Base-by-base conservation (phyloP, 2,888 invertebrate genomes). In the Vesta saturnalis region DNA sequence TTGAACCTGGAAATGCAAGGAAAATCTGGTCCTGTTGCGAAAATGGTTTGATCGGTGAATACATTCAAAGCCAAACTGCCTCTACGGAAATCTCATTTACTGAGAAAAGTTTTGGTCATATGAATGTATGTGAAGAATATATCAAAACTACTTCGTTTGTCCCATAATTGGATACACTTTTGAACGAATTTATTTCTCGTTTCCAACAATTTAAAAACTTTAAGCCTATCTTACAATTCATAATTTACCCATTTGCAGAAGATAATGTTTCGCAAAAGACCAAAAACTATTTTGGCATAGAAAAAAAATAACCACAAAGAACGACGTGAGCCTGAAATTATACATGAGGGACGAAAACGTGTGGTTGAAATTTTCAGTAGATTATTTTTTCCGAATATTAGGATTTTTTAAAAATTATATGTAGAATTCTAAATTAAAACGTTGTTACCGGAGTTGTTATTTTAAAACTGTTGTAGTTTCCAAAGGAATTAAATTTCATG, bases 11-110 rank as follows among this genome's bases (percentile, higher is more conserved):
- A 43, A 43, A 43, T 70, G 43, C 64, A 67, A 60, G 60, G 67
- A 12, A 64, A 56, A 64, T 58, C 56, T 57, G 16, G 62, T 18
- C 63, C 63, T 46, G 54, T 70, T 58, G 58, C 39, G 6, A 8
- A 35, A 39, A 58, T 58, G 58, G 16, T 58, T 14, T 4, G 58
- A 23, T 5, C 58, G 16, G 58, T 58, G 16, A 58, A 58, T 58
- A 15, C 58, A 16, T 58, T 39, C 39, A 58, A 43, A 58, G 43
- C 16, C 16, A 58, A 58, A 58, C 16, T 58, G 43, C 6, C 15
- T 6, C 58, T 58, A 12, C 39, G 43, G 43, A 58, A 58, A 58
- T 43, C 35, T n/a, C 58, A 58, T 39, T 30, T 30, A 30, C 4
- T 30, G 30, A 43, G 43, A 43, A 43, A 43, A 43, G 3, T 21